Base-by-base conservation (phyloP, 2,113 vertebrate genomes). In the Cinclus cinclus region DNA sequence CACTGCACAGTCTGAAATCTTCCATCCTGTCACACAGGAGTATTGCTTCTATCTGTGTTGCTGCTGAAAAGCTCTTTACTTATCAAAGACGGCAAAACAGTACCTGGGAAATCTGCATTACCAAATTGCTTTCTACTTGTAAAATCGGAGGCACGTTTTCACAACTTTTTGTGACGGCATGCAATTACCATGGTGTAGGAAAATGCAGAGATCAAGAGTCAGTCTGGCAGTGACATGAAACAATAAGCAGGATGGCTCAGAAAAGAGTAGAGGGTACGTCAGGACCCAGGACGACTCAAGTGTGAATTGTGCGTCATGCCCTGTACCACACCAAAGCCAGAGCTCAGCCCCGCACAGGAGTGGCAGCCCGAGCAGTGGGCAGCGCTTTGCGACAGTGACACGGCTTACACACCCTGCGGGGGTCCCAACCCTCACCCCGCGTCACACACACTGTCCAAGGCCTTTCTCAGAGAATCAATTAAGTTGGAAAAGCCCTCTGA, bases 291-390 rank as follows among this genome's bases (percentile, higher is more conserved):
- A 27, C 0, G 21, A 55, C 62, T 41, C 24, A 11, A 5, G 63
- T 2, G 30, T 20, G 58, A 67, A 13, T 1, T 41, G 65, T 11
- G 17, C 0, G 0, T 11, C 44, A 9, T 7, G 15, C 10, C 14
- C 27, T 4, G 23, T 2, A 9, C 11, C 24, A 10, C 49, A 60
- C 0, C 71, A n/a, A 42, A 60, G 41, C 14, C 17, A 17, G 23
- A 1, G 35, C 37, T n/a, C 1, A 10, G 28, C 25, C 24, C 47
- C 4, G 1, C 10, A 5, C 42, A 4, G 41, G 4, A 65, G 35
- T 2, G 44, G 24, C 56, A 47, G 53, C 67, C 65, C 7, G 1
- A 53, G 41, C 62, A 15, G 10, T 0, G 33, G 28, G 31, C 46
- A 39, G 9, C 3, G 4, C 10, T 47, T 28, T 30, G 2, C 1